Evolutionary conservation across 2,888 invertebrate genomes (phyloP), one percentile per base, ranked within the genome.

Genomic region (Aphodius granarius): DNA sequence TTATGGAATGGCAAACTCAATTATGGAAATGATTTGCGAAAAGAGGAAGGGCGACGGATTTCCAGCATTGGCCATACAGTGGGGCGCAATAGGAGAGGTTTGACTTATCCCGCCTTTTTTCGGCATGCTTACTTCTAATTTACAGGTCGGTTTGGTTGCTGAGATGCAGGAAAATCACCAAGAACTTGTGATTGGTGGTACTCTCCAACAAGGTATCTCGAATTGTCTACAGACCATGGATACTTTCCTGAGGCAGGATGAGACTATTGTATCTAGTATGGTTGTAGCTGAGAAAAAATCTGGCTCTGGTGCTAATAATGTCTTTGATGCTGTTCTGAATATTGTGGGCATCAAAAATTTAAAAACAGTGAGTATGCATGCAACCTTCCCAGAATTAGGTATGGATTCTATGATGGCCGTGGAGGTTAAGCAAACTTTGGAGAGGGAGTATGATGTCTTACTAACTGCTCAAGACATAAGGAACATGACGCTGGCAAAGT

Each of bases 1-100:
- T 88, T 97, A 97, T 85, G 97, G 95, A 62, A 93, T 94, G 89
- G 93, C 95, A 68, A 97, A 96, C 88, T 95, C 95, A 0, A 90
- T 94, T 2, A 95, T 96, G 95, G 66, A 19, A 19, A 19, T 9
- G 65, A 65, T 65, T 65, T 65, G 65, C 19, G 65, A 65, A 4
- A 9, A 13, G 3, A 16, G 86, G 88, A 89, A 89, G 82, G 87
- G 19, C 1, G 76, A 73, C 2, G 80, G 80, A 0, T 78, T 74
- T 20, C 81, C 80, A 5, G 81, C 79, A 19, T 73, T 81, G 17
- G 81, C 81, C 0, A 76, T 81, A 2, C 81, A 81, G 75, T 81
- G 81, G 81, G 81, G 81, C 0, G 78, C 78, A 5, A 75, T 81
- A n/a, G 80, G 79, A 19, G 80, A 80, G 63, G 80, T 80, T 66